phyloP scores from a whole-genome alignment of 2,113 vertebrate species.

The Clarias macrocephalus region DNA sequence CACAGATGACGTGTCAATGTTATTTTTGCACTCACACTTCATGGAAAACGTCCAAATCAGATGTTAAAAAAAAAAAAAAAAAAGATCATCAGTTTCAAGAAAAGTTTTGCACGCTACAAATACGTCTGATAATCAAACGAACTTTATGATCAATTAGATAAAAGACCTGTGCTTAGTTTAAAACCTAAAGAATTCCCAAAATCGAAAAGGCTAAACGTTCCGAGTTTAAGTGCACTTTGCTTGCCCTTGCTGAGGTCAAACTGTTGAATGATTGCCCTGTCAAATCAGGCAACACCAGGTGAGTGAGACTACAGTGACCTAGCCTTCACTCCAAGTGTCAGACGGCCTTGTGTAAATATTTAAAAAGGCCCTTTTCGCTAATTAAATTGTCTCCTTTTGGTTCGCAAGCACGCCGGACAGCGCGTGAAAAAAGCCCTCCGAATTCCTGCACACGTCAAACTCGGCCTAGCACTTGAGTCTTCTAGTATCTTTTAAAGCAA shows the following conservation, averaged over 20 bases:
- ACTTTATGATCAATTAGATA: background rate
- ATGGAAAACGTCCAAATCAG: background rate
- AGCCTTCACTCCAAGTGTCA: slow-evolving; percentile 62
- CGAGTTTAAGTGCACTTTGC: slow-evolving; percentile 5
- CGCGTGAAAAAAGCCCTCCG: slow-evolving; percentile 38
- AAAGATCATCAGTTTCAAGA: background rate
- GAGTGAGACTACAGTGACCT: slow-evolving; percentile 60
- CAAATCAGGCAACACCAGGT: slow-evolving; percentile 61
- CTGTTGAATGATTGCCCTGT: slow-evolving; percentile 47
- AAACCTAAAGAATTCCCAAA: background rate
- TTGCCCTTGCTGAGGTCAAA: slow-evolving; percentile 45
- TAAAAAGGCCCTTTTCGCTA: slow-evolving; percentile 67
- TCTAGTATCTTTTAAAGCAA: slow-evolving; percentile 47
- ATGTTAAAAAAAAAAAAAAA: background rate
- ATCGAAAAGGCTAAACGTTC: background rate
- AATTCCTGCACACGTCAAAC: slow-evolving; percentile 44
- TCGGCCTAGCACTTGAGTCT: slow-evolving; percentile 15
- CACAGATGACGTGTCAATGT: slow-evolving; percentile 14
- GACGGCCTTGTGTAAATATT: slow-evolving; percentile 70
- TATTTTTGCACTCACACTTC: background rate
- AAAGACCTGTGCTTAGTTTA: background rate
- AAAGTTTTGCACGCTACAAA: background rate
- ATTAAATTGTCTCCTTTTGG: slow-evolving; percentile 62
- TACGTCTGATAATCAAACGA: background rate
- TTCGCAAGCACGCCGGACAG: slow-evolving; percentile 38